These are phyloP conservation scores for Hafferia zeledoni DNA, from an alignment of 2,797 vertebrate species.

Conservation along the genomic window DNA sequence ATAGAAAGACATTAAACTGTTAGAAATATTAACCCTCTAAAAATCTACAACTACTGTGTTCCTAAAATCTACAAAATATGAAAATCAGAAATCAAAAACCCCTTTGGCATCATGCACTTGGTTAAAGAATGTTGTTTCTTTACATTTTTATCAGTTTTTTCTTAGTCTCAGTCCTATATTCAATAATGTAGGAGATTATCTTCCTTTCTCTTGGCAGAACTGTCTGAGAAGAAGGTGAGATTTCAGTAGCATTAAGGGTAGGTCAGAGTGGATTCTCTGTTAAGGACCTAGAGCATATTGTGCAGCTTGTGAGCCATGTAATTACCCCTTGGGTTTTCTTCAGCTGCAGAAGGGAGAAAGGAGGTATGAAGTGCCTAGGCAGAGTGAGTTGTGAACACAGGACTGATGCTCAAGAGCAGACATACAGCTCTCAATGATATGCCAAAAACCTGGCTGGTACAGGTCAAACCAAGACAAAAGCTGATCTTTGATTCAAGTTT, in stretches of 20 bases:
- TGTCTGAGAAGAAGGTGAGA: not conserved
- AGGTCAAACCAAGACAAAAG: not conserved
- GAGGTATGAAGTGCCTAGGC: not conserved
- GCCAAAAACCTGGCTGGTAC: not conserved
- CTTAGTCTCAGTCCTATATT: not conserved
- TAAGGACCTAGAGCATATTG: not conserved
- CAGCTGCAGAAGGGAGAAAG: not conserved
- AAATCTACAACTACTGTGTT: too few relatives aligned
- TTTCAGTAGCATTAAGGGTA: not conserved
- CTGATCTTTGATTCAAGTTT: not conserved
- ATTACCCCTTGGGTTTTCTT: not conserved
- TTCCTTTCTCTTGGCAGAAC: not conserved
- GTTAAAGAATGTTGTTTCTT: not conserved
- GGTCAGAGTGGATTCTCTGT: not conserved
- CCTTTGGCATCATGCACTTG: too few relatives aligned
- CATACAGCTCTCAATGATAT: not conserved
- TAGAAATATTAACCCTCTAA: too few relatives aligned
- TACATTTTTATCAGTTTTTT: not conserved
- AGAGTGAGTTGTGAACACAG: rapidly evolving
- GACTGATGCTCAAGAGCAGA: not conserved
- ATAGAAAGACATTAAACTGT: too few relatives aligned
- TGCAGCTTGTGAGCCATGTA: not conserved
- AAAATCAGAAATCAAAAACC: too few relatives aligned
- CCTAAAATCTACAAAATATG: too few relatives aligned
- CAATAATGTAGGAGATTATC: not conserved